phyloP scores from a whole-genome alignment of 2,797 vertebrate genomes.

The Choloepus didactylus region DNA sequence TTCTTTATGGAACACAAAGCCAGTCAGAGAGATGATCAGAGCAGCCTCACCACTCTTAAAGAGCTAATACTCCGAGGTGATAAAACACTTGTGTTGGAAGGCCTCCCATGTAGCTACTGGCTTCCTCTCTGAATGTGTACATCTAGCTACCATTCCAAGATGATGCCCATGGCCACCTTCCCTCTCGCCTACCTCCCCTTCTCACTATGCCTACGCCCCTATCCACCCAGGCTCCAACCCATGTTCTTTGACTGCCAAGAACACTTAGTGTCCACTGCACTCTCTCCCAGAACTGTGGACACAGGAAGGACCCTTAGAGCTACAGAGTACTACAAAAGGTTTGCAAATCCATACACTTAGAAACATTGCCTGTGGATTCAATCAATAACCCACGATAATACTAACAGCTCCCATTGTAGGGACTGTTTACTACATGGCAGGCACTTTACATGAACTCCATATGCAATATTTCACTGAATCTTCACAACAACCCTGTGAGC shows the following conservation, averaged over 20 bases:
- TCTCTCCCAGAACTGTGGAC: background rate
- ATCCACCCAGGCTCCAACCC: background rate
- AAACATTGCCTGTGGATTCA: conserved; percentile 8
- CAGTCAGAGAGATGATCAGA: conserved; percentile 45
- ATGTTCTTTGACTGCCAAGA: conserved; percentile 59
- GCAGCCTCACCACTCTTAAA: background rate
- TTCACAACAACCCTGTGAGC: background rate
- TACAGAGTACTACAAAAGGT: background rate
- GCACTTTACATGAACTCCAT: background rate
- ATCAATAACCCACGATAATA: background rate
- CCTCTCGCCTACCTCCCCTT: conserved; percentile 27
- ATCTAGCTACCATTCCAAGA: conserved; percentile 2
- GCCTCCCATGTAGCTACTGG: background rate
- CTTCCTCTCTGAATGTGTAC: conserved; percentile 38
- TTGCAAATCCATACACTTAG: background rate
- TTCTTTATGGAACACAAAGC: conserved; percentile 51
- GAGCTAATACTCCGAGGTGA: conserved; percentile 50
- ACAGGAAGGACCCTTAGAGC: background rate
- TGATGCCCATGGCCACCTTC: background rate
- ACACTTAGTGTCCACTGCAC: background rate
- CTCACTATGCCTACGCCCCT: background rate
- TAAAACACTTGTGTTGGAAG: conserved; percentile 52
- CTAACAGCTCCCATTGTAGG: background rate
- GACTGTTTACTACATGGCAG: conserved; percentile 25
- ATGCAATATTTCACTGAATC: conserved; percentile 15